Evolutionary conservation across 2,113 vertebrate genomes (phyloP), one percentile per base, ranked within the genome.

Genomic region (Romanogobio albipinnatus): DNA sequence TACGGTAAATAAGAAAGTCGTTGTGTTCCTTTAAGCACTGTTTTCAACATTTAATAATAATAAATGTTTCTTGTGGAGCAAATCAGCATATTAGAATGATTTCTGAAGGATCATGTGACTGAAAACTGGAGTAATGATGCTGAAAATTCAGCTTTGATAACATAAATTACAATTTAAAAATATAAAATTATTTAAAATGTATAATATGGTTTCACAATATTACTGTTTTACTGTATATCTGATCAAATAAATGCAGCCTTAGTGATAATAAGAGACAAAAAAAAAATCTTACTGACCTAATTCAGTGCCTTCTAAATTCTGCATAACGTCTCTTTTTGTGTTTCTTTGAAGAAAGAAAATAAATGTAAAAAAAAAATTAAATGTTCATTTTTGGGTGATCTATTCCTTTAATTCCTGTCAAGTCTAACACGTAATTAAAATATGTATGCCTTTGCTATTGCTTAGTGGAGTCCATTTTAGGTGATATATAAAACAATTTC

Each of bases 391-490:
- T 61, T 9, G 53, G 3, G 26, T 61, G 56, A 78, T 5, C 33
- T 29, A 47, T 56, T 56, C 47, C 49, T 56, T 51, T 56, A 76
- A 56, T 76, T 33, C 74, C 15, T 70, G 56, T 78, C 47, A 61
- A 26, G 83, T 82, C 78, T 36, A 47, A 62, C 58, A 61, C n/a
- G n/a, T 84, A 84, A 89, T 56, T n/a, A 82, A 81, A 45, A 86
- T 19, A 39, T 85, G 39, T 17, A 6, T 66, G 33, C 45, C 73
- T 62, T 39, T 79, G 83, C 70, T 61, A 68, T 80, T 84, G 64
- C 75, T 84, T 43, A 64, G 49, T 75, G 64, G 61, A 73, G 64
- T 73, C 51, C 49, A 82, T 61, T 82, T 86, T 58, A 53, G 77
- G 71, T n/a, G 24, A 68, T 43, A 45, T 43, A 45, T 61, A n/a